Evolutionary conservation across 2,113 vertebrate genomes (phyloP).

Genomic region (Sapayoa aenigma): DNA sequence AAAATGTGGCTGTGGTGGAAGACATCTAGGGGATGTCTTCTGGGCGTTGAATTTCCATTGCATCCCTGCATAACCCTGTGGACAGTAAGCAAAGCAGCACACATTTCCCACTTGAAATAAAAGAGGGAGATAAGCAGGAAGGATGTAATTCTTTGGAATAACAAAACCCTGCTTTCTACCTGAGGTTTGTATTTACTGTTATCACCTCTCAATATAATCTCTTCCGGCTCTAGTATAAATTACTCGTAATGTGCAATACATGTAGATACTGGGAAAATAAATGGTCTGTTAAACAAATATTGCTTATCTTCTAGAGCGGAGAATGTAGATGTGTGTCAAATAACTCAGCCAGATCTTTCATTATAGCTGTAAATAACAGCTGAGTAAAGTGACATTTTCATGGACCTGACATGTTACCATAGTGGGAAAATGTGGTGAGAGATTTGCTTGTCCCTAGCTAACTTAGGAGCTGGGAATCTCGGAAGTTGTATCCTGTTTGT

Average conservation of each 20-base stretch:
- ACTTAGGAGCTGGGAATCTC: conserved; percentile 27
- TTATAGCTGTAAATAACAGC: conserved; percentile 60
- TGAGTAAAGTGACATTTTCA: conserved; percentile 61
- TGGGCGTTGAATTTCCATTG: background rate
- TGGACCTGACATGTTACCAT: conserved; percentile 22
- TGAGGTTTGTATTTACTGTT: conserved; percentile 46
- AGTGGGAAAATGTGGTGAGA: conserved; percentile 53
- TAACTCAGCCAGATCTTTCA: conserved; percentile 53
- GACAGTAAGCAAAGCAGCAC: background rate
- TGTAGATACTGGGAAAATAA: conserved; percentile 48
- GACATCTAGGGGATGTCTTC: background rate
- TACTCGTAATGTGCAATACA: conserved; percentile 2
- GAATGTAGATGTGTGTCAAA: conserved; percentile 37
- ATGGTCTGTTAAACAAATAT: conserved; percentile 54
- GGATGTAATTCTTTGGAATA: conserved; percentile 36
- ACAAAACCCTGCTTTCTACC: conserved; percentile 40
- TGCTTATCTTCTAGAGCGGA: conserved; percentile 21
- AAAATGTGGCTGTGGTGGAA: background rate
- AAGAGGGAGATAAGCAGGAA: background rate
- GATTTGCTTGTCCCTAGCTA: conserved; percentile 14
- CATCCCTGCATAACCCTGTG: background rate
- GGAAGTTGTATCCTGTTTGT: conserved; percentile 22
- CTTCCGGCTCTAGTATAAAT: conserved; percentile 36
- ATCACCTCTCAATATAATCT: conserved; percentile 53
- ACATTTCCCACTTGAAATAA: conserved; percentile 1